Base-by-base conservation (phyloP, 2,888 invertebrate species). In the Drosophila tripunctata region DNA sequence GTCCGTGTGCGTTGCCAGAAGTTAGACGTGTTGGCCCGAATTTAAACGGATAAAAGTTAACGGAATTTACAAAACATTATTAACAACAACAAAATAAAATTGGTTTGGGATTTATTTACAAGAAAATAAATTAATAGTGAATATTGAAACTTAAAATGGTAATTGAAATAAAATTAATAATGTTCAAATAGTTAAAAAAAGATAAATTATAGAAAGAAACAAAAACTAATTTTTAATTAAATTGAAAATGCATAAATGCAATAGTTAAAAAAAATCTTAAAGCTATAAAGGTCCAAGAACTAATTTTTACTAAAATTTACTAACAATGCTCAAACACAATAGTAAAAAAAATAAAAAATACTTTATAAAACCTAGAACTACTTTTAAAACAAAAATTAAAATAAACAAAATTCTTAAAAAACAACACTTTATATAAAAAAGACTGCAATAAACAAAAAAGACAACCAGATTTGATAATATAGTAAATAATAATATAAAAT, bases 1-100 rank as follows among this genome's bases (percentile, higher is more conserved):
- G 33, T 63, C 72, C 21, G 61, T 64, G 48, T 67, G 58, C 40
- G 17, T 50, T 67, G 63, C 43, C 30, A 35, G 58, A 41, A 66
- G 63, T 45, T 47, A 60, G 72, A 78, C 72, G 72, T 78, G 60
- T 60, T 56, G n/a, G n/a, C n/a, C 7, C 27, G 15, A n/a, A 24
- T 41, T 14, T 24, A 41, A 51, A 8, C 19, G 12, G 4, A 7
- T 7, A 22, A 44, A 15, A 15, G 21, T 17, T 8, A 52, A 36
- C 35, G 51, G 55, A n/a, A 55, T 35, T 30, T 12, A 30, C 14
- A 44, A n/a, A 45, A 57, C 24, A 30, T 45, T 38, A 12, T 27
- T 1, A 24, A 51, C 6, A 35, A 8, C 8, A 7, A 14, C 6
- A 14, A 38, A 14, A 33, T 22, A 19, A 36, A 50, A 21, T 8